Percentiles rank a stretch among this genome's conserved stretches.
Conservation (phyloP, 2,888 invertebrate species). For the Lasioglossum villosulum region DNA sequence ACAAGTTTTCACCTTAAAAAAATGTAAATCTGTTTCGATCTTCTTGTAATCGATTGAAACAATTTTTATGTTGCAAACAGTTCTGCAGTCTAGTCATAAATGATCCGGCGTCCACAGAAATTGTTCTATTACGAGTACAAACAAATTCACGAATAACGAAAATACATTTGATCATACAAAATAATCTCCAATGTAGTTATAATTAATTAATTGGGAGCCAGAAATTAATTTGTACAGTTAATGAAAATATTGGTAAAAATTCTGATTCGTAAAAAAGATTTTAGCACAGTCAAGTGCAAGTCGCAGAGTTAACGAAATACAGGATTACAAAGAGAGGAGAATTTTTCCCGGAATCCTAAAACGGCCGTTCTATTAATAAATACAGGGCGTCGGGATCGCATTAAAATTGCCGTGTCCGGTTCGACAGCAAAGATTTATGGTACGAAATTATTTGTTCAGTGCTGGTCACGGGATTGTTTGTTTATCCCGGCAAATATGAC, state of each 20-base stretch:
- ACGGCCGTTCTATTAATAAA: slow-evolving; percentile 15
- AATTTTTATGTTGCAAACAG: too few relatives aligned
- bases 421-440: background rate
- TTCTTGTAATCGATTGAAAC: too few relatives aligned
- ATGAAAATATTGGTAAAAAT: background rate
- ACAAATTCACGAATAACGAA: too few relatives aligned
- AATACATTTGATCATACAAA: background rate
- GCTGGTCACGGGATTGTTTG: slow-evolving; percentile 19
- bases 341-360: background rate
- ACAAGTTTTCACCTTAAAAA: too few relatives aligned
- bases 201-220: background rate
- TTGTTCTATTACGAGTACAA: too few relatives aligned
- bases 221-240: background rate
- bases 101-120: too few relatives aligned
- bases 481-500: slow-evolving; percentile 19
- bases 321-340: background rate
- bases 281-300: background rate
- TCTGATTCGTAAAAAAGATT: background rate
- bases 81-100: too few relatives aligned
- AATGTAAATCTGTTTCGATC: too few relatives aligned
- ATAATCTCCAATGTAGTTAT: background rate
- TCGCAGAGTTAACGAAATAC: background rate
- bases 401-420: background rate
- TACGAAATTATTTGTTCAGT: slow-evolving; percentile 40
- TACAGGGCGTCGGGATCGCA: background rate